phyloP scores from a whole-genome alignment of 2,888 invertebrate species.

The Meiosimyza platycephala region DNA sequence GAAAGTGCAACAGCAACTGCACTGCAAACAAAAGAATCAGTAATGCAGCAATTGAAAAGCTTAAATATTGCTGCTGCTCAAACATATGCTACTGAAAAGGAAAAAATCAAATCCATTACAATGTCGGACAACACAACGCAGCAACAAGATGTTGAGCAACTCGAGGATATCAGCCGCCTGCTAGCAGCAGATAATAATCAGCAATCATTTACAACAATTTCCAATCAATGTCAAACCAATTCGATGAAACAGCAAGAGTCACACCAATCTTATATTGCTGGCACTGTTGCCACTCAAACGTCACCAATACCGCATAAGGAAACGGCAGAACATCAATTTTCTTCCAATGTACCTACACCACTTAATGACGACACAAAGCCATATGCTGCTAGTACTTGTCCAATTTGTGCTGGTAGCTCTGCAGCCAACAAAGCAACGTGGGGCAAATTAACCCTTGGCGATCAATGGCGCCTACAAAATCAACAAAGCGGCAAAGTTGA shows the following conservation, averaged over 20 bases:
- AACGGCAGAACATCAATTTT: constrained; percentile 16
- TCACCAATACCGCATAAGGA: constrained; percentile 7
- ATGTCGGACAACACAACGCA: constrained; percentile 11
- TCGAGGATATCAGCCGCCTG: constrained; percentile 7
- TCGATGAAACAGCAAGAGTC: not conserved
- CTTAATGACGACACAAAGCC: not conserved
- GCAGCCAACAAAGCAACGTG: constrained; percentile 42
- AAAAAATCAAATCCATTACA: not conserved
- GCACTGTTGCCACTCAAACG: not conserved
- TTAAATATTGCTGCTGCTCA: constrained; percentile 16
- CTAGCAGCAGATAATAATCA: constrained; percentile 14
- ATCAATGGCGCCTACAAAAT: constrained; percentile 19
- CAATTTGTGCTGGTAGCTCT: constrained; percentile 9
- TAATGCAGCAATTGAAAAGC: not conserved
- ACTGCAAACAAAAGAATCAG: not conserved
- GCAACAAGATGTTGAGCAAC: not conserved
- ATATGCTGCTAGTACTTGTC: constrained; percentile 10
- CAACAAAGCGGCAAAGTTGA: constrained; percentile 23
- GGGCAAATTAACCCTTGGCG: constrained; percentile 49
- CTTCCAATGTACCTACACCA: not conserved
- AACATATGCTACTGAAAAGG: not conserved
- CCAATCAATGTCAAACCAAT: constrained; percentile 34
- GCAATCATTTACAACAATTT: constrained; percentile 39
- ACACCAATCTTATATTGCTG: not conserved
- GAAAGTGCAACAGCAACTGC: not conserved